Evolutionary conservation across 2,888 invertebrate species (phyloP).

Genomic region (Dryobotodes eremita): DNA sequence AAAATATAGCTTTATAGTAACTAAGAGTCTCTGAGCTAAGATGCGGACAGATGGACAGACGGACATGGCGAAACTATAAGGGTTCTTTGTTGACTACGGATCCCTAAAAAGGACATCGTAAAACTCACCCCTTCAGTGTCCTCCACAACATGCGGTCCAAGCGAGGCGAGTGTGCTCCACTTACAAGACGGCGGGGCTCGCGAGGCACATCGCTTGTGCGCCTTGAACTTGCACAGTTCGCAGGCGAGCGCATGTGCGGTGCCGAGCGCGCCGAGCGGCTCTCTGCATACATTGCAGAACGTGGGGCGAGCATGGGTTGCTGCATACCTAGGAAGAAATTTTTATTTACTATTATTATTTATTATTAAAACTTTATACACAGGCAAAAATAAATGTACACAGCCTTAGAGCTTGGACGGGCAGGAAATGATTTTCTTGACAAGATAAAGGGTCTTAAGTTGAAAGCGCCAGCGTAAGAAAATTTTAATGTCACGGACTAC

Average conservation of each 20-base stretch:
- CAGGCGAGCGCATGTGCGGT: constrained; percentile 99
- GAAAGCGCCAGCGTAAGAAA: no score
- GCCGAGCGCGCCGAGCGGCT: constrained; percentile 96
- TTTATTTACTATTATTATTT: neutral
- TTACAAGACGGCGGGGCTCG: constrained; percentile 98
- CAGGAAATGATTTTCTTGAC: neutral
- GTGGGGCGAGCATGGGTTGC: constrained; percentile 98
- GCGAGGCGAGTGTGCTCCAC: constrained; percentile 98
- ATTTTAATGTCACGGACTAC: no score
- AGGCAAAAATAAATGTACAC: neutral
- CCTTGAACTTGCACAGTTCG: constrained; percentile 99
- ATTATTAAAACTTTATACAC: neutral
- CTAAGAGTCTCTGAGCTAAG: no score
- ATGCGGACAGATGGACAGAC: no score
- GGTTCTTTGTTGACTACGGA: no score
- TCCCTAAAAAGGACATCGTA: neutral
- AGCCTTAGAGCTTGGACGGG: neutral
- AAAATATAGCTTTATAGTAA: no score
- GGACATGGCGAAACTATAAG: no score
- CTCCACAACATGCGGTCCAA: constrained; percentile 98
- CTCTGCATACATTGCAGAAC: constrained; percentile 99
- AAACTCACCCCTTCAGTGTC: constrained; percentile 96
- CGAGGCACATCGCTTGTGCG: constrained; percentile 98
- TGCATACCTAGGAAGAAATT: constrained; percentile 91
- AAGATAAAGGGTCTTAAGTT: no score